phyloP scores from a whole-genome alignment of 2,888 invertebrate genomes.

The Drosophila percnosoma region DNA sequence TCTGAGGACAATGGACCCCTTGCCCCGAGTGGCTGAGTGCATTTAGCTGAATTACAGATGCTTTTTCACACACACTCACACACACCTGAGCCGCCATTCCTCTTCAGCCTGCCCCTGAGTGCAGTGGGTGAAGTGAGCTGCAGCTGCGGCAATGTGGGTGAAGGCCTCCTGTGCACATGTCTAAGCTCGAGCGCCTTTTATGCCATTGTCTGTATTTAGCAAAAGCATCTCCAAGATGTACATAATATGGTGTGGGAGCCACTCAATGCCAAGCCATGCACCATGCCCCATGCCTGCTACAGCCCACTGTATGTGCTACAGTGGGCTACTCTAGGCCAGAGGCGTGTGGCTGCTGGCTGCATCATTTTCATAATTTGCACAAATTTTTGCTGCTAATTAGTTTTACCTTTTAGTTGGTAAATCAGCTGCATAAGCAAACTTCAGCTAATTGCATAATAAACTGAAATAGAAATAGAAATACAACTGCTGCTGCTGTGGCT shows the following conservation, averaged over 20 bases:
- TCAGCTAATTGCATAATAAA: constrained; percentile 67
- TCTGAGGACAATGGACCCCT: constrained; percentile 41
- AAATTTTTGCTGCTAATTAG: constrained; percentile 64
- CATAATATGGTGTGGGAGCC: constrained; percentile 40
- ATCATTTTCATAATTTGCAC: constrained; percentile 66
- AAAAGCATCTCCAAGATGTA: constrained; percentile 16
- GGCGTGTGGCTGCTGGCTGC: constrained; percentile 19
- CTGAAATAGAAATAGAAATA: constrained; percentile 30
- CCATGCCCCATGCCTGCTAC: too few relatives aligned
- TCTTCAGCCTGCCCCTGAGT: constrained; percentile 1
- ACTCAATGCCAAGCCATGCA: constrained; percentile 67
- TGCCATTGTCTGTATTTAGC: constrained; percentile 70
- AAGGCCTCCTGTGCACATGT: constrained; percentile 63
- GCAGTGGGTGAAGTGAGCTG: constrained; percentile 59
- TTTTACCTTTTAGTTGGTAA: constrained; percentile 55
- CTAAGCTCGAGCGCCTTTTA: constrained; percentile 65
- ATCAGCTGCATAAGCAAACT: constrained; percentile 40
- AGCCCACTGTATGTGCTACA: constrained; percentile 33
- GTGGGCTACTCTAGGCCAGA: constrained; percentile 32
- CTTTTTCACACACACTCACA: constrained; percentile 37
- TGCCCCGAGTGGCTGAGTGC: constrained; percentile 69
- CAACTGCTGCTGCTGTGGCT: not conserved
- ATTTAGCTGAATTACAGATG: constrained; percentile 77
- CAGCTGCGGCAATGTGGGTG: constrained; percentile 72
- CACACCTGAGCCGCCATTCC: constrained; percentile 27